Evolutionary conservation across 2,888 invertebrate genomes (phyloP).

Genomic region (Hoplodrina ambigua): DNA sequence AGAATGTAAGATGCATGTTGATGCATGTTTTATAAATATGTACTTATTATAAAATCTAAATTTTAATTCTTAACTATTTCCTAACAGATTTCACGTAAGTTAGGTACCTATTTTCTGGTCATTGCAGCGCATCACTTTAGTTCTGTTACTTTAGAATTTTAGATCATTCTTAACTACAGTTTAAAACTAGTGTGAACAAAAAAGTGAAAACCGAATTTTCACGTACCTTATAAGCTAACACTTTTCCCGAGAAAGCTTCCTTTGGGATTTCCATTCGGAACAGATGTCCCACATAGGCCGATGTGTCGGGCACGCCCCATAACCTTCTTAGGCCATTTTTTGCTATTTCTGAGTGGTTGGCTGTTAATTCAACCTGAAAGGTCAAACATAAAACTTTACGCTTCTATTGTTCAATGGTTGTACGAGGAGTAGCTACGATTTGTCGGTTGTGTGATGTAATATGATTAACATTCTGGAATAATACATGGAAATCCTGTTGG

Average conservation of each 20-base stretch:
- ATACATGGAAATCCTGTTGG: conserved; percentile 56
- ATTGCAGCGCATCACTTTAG: too few relatives aligned
- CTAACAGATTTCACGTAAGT: too few relatives aligned
- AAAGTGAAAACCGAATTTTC: conserved; percentile 13
- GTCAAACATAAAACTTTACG: conserved; percentile 48
- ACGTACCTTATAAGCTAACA: conserved; percentile 93
- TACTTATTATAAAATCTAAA: too few relatives aligned
- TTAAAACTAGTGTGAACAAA: conserved; percentile 12
- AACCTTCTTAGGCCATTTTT: conserved; percentile 88
- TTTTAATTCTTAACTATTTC: too few relatives aligned
- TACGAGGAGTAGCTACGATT: conserved; percentile 30
- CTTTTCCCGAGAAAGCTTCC: conserved; percentile 92
- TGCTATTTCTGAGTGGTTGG: conserved; percentile 86
- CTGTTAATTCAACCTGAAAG: conserved; percentile 85
- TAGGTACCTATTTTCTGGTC: too few relatives aligned
- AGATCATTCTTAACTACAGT: background rate
- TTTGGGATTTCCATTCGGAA: conserved; percentile 93
- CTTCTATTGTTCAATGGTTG: conserved; percentile 46
- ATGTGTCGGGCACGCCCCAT: conserved; percentile 92
- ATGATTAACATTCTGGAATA: conserved; percentile 61
- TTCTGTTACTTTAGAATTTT: background rate
- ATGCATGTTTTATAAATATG: too few relatives aligned
- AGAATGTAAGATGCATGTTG: conserved; percentile 14
- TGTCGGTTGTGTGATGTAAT: conserved; percentile 52
- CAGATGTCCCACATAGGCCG: conserved; percentile 93